A percentile compares a stretch with the other conserved stretches of the same genome.
Conservation (phyloP, 2,113 vertebrate genomes). For the Fukomys damarensis region DNA sequence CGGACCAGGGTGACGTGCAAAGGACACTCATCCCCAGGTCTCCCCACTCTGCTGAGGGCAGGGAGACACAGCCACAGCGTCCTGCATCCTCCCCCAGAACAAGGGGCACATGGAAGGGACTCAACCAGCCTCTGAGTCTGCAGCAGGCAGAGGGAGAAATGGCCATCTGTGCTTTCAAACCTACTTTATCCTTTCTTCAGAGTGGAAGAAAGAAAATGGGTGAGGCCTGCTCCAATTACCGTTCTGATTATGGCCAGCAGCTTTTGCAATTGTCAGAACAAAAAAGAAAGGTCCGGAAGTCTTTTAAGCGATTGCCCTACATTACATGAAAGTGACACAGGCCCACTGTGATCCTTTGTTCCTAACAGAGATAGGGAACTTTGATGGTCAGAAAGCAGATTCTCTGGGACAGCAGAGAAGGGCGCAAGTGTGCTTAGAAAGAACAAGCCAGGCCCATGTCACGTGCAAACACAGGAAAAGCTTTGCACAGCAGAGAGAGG, state of each 20-base stretch:
- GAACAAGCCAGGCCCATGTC: background rate
- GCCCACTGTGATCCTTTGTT: slow-evolving; percentile 46
- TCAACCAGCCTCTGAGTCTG: background rate
- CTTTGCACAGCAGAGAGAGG: accelerated
- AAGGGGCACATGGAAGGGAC: background rate
- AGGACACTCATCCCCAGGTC: background rate
- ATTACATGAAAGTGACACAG: slow-evolving; percentile 71
- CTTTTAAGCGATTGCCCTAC: slow-evolving; percentile 72
- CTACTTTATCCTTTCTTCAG: slow-evolving; percentile 10
- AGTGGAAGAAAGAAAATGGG: slow-evolving; percentile 14
- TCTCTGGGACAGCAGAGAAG: slow-evolving; percentile 5
- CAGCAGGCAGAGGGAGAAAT: background rate
- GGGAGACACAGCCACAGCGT: background rate
- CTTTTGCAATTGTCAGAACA: slow-evolving; percentile 66
- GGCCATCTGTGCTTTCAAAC: accelerated
- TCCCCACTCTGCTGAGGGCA: background rate
- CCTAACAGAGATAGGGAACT: slow-evolving; percentile 49
- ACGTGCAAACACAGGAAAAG: background rate
- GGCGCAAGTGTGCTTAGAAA: background rate
- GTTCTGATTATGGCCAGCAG: slow-evolving; percentile 37
- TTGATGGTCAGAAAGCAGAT: slow-evolving; percentile 28
- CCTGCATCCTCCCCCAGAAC: background rate
- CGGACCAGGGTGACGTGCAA: accelerated
- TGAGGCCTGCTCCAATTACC: slow-evolving; percentile 44
- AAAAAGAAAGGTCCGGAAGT: slow-evolving; percentile 62